These are phyloP conservation scores for Archips xylosteana DNA, from an alignment of 2,888 invertebrate species.

Conservation along the genomic window DNA sequence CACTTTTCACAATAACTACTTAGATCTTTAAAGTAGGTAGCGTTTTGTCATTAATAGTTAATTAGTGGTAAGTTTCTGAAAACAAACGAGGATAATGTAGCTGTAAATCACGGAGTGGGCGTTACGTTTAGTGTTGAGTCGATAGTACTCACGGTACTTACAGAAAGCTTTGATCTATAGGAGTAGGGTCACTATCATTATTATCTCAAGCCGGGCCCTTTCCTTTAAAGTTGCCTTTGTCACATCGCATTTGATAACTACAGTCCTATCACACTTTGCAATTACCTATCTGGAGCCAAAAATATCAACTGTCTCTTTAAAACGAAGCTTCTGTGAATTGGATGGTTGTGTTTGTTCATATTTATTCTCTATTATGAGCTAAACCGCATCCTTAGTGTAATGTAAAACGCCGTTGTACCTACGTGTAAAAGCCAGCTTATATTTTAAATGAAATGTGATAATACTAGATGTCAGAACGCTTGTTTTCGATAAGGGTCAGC, in stretches of 20 bases:
- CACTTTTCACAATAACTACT: slow-evolving; percentile 59
- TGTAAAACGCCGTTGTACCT: too few species aligned
- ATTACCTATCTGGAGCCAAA: background rate
- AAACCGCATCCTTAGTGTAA: background rate
- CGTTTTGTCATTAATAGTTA: slow-evolving; percentile 63
- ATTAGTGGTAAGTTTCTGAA: slow-evolving; percentile 67
- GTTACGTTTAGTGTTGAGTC: background rate
- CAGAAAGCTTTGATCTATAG: background rate
- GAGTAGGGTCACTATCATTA: background rate
- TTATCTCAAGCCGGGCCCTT: background rate
- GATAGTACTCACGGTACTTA: background rate
- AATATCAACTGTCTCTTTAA: background rate
- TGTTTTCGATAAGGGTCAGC: background rate
- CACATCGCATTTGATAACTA: background rate
- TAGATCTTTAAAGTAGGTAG: slow-evolving; percentile 61
- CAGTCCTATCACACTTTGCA: background rate
- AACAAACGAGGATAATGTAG: slow-evolving; percentile 50
- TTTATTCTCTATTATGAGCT: background rate
- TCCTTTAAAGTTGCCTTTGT: background rate
- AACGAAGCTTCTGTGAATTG: background rate
- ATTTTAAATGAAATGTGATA: background rate
- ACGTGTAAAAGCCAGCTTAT: background rate
- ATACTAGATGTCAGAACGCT: background rate
- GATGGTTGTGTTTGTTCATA: background rate
- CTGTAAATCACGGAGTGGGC: background rate